Conservation (phyloP, 1,140 invertebrate species). For the Drosophila pseudoobscura region DNA sequence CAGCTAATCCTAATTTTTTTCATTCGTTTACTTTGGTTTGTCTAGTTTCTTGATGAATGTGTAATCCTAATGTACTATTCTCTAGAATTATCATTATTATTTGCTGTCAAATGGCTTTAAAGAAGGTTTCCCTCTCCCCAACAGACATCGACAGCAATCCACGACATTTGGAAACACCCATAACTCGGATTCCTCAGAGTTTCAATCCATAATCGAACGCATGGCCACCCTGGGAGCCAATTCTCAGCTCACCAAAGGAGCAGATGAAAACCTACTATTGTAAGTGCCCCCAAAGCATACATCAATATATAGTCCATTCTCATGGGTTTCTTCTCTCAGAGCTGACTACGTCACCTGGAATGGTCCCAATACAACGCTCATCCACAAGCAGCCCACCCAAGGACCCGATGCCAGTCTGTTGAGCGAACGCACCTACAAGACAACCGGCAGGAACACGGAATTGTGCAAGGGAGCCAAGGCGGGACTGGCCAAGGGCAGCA, state of each 20-base stretch:
- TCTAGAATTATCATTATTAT: not conserved
- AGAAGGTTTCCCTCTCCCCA: not conserved
- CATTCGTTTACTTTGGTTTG: conserved; percentile 22
- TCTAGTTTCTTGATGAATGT: conserved; percentile 35
- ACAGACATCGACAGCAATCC: conserved; percentile 56
- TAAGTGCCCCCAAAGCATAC: conserved; percentile 80
- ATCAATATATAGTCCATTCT: not conserved
- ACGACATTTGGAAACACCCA: conserved; percentile 76
- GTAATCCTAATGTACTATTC: conserved; percentile 8
- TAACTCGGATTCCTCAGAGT: conserved; percentile 67
- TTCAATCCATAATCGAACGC: conserved; percentile 84
- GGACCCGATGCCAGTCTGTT: conserved; percentile 85
- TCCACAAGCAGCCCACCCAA: conserved; percentile 83
- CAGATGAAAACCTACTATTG: conserved; percentile 88
- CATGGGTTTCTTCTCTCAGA: conserved; percentile 77
- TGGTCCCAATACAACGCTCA: conserved; percentile 86
- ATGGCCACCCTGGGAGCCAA: conserved; percentile 86
- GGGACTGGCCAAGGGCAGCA: conserved; percentile 88
- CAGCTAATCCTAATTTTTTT: conserved; percentile 3
- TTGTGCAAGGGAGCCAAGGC: conserved; percentile 87
- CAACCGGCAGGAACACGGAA: conserved; percentile 86
- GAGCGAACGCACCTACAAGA: conserved; percentile 83
- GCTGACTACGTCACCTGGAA: conserved; percentile 89
- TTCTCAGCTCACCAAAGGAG: conserved; percentile 86
- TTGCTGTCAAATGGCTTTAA: not conserved